Evolutionary conservation across 2,797 vertebrate genomes (phyloP).

Genomic region (Paguma larvata): DNA sequence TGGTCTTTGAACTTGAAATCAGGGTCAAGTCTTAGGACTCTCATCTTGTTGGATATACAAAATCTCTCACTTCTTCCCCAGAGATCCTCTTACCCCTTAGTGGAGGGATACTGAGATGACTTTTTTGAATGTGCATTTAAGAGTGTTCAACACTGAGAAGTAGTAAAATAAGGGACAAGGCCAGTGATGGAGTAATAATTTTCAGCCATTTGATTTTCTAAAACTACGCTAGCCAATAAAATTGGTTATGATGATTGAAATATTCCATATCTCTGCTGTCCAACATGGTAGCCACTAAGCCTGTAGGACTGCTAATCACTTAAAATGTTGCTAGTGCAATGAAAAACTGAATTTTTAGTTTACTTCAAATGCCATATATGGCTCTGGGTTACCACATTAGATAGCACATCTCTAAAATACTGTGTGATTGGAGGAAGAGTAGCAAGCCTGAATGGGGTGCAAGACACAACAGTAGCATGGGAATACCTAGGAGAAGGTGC

Average conservation of each 20-base stretch:
- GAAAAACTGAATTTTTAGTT: conserved; percentile 13
- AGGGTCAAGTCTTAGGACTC: not conserved
- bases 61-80: not conserved
- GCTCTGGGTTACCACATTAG: not conserved
- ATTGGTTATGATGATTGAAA: not conserved
- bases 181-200: not conserved
- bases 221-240: not conserved
- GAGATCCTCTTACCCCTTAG: not conserved
- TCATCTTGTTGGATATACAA: not conserved
- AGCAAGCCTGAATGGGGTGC: not conserved
- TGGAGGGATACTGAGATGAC: not conserved
- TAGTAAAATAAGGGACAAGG: not conserved
- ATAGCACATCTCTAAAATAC: not conserved
- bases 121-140: not conserved
- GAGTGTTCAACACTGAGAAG: not conserved
- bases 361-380: not conserved
- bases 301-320: not conserved
- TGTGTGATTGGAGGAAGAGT: not conserved
- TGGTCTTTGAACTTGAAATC: conserved; percentile 38
- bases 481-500: not conserved
- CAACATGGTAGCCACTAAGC: not conserved
- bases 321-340: not conserved
- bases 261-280: not conserved
- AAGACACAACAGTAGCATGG: not conserved
- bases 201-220: not conserved